phyloP scores from a whole-genome alignment of 2,113 vertebrate genomes.

The Rostratula benghalensis region DNA sequence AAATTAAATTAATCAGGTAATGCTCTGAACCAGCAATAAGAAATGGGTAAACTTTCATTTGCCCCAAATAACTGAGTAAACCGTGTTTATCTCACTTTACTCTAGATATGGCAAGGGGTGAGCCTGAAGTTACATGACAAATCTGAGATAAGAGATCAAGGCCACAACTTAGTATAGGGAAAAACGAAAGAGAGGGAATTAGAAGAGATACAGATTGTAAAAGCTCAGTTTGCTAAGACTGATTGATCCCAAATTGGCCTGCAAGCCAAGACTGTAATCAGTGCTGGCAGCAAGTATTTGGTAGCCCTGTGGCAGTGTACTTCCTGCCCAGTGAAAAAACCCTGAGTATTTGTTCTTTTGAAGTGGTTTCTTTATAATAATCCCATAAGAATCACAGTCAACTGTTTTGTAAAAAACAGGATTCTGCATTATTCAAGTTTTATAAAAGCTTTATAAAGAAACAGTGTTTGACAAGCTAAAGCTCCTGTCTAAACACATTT shows the following conservation, averaged over 20 bases:
- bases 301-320: neutral
- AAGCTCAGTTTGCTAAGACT: neutral
- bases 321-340: neutral
- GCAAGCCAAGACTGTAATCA: neutral
- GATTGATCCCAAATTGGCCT: neutral
- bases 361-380: slow-evolving; percentile 3
- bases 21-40: neutral
- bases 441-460: neutral
- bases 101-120: neutral
- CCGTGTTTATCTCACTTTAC: neutral
- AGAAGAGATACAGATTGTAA: neutral
- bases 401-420: neutral
- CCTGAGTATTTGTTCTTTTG: neutral
- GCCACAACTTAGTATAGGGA: neutral
- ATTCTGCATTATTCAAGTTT: neutral
- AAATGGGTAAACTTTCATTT: neutral
- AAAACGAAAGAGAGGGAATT: neutral
- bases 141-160: neutral
- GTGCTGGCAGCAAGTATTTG: neutral
- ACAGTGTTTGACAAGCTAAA: neutral
- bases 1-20: neutral
- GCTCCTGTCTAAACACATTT: neutral
- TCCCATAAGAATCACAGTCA: neutral
- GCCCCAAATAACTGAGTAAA: neutral
- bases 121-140: neutral